Evolutionary conservation across 2,797 vertebrate genomes (phyloP), one percentile per base, ranked within the genome.

Genomic region (Eleutherodactylus coqui): DNA sequence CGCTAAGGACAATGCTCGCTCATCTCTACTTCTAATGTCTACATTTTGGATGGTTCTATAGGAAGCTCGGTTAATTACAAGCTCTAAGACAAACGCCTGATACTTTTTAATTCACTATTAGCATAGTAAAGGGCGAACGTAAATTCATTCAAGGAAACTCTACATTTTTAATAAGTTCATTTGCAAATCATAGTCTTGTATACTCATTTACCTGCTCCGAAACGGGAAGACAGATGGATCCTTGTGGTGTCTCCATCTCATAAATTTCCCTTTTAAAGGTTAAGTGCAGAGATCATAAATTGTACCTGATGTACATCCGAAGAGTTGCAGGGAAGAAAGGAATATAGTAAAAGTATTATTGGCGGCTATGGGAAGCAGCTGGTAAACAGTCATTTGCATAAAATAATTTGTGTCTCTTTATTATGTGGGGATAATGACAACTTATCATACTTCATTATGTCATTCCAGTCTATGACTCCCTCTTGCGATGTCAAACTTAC

Each of bases 121-220:
- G 79, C 79, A 82, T 76, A 82, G 79, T 55, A 86, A 86, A 86
- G 79, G 85, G 79, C 85, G 49, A 53, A 29, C 45, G 67, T 82
- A 82, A 86, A 77, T 86, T 82, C 49, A 69, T 76, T 43, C 72
- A 76, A 49, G 38, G 85, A 58, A 82, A 64, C 53, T 41, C 76
- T 82, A 82, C 85, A 86, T 82, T 82, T 86, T 86, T 86, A 86
- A 86, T 86, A 76, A 82, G 85, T 38, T 86, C 38, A 82, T 76
- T 82, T 86, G 72, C 85, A 86, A 82, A 82, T 82, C 70, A 82
- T 67, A 43, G 79, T 7, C 72, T 82, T 69, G 60, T 77, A 82
- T 77, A 76, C 79, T 49, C 85, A 67, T 69, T 82, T 82, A 82
- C 58, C 79, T 82, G 1, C 72, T 51, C 78, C 6, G 45, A 75